phyloP scores from a whole-genome alignment of 2,797 vertebrate genomes.

The Spondyliosoma cantharus region DNA sequence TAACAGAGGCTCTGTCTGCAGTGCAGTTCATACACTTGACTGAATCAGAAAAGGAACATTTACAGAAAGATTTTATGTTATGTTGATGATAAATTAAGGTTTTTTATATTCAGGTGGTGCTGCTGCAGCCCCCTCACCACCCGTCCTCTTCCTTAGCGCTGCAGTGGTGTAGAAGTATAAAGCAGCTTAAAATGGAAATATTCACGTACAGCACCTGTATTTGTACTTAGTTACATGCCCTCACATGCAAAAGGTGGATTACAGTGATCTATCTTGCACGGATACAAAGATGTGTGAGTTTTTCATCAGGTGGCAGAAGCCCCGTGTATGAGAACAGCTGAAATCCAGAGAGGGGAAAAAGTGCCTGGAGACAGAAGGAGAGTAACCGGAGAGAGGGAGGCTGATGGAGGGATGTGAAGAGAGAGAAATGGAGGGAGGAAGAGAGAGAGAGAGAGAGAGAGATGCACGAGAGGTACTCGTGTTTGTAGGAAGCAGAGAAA shows the following conservation, averaged over 20 bases:
- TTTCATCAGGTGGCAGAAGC: not conserved
- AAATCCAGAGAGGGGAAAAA: not conserved
- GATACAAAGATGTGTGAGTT: not conserved
- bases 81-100: no score
- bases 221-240: not conserved
- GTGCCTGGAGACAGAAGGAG: not conserved
- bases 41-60: no score
- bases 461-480: conserved; percentile 18
- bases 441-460: not conserved
- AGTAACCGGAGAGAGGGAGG: not conserved
- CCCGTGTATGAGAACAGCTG: not conserved
- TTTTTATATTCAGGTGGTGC: no score
- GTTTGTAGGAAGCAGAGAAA: conserved; percentile 47
- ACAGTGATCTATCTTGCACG: not conserved
- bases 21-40: no score
- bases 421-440: not conserved
- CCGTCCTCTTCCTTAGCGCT: no score
- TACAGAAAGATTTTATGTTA: no score
- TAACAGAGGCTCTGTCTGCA: no score
- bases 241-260: not conserved
- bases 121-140: no score
- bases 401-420: not conserved
- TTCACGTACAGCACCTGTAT: not conserved
- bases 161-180: not conserved
- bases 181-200: not conserved